These are phyloP conservation scores for Akabosia matsudoensis DNA, from an alignment of 1,140 invertebrate species.

Conservation along the genomic window DNA sequence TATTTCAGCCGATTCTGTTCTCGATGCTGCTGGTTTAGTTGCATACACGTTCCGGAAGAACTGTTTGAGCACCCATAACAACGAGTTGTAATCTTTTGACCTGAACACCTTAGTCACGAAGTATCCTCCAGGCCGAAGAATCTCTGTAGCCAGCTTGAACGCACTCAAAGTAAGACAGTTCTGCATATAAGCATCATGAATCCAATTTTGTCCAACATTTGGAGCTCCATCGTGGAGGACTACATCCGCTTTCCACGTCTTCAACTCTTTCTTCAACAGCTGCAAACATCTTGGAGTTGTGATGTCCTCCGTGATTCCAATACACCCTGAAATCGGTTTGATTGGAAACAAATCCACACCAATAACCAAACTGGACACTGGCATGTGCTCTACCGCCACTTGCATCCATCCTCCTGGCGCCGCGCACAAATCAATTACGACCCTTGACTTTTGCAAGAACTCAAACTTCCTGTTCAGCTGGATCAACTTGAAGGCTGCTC, in stretches of 20 bases:
- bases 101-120: conserved; percentile 99
- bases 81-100: conserved; percentile 93
- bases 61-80: conserved; percentile 95
- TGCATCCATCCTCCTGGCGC: conserved; percentile 99
- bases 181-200: conserved; percentile 96
- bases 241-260: conserved; percentile 95
- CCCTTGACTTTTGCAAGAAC: conserved; percentile 91
- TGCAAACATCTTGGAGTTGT: conserved; percentile 87
- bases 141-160: conserved; percentile 86
- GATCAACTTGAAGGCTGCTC: conserved; percentile 97
- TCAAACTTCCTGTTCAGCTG: conserved; percentile 97
- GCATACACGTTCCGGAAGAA: conserved; percentile 90
- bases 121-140: conserved; percentile 89
- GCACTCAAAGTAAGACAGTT: conserved; percentile 83
- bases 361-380: conserved; percentile 89
- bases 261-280: conserved; percentile 75
- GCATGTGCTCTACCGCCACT: conserved; percentile 98
- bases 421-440: conserved; percentile 96
- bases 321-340: conserved; percentile 84
- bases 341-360: conserved; percentile 95
- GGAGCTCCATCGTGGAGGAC: conserved; percentile 97
- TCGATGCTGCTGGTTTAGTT: conserved; percentile 96
- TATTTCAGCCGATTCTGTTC: conserved; percentile 98
- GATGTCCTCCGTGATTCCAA: conserved; percentile 88
- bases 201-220: conserved; percentile 97